Conservation (phyloP, 1,140 invertebrate genomes). For the Portunus trituberculatus region DNA sequence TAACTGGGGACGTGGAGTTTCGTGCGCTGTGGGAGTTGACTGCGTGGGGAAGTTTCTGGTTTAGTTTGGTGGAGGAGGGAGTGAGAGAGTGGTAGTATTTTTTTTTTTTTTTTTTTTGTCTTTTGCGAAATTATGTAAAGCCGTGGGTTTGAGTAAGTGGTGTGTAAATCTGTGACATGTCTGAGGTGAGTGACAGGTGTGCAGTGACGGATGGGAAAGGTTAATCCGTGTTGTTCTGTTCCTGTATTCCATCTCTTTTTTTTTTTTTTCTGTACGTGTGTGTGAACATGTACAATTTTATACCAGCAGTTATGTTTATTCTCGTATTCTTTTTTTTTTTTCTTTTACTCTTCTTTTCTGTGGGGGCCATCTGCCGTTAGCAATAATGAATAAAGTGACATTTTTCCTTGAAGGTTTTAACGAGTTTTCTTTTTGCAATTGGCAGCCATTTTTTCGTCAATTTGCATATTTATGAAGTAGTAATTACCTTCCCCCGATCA, state of each 20-base stretch:
- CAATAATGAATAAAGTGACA: not conserved
- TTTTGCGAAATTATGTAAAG: no score
- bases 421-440: slow-evolving; percentile 10
- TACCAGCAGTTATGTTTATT: no score
- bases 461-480: slow-evolving; percentile 14
- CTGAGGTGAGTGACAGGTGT: no score
- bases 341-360: not conserved
- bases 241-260: no score
- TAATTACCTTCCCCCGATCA: not conserved
- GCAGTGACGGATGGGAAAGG: no score
- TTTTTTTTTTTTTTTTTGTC: not conserved
- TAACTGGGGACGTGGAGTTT: not conserved
- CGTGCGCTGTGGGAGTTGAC: not conserved
- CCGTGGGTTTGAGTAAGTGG: no score
- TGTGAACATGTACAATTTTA: no score
- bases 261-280: no score
- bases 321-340: no score
- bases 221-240: no score
- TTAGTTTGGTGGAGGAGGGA: no score
- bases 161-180: no score
- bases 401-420: not conserved
- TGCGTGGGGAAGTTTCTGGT: not conserved
- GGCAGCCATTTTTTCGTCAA: not conserved
- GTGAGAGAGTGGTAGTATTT: not conserved
- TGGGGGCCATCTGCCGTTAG: not conserved